phyloP scores from a whole-genome alignment of 2,113 vertebrate species.

The Cervus canadensis region DNA sequence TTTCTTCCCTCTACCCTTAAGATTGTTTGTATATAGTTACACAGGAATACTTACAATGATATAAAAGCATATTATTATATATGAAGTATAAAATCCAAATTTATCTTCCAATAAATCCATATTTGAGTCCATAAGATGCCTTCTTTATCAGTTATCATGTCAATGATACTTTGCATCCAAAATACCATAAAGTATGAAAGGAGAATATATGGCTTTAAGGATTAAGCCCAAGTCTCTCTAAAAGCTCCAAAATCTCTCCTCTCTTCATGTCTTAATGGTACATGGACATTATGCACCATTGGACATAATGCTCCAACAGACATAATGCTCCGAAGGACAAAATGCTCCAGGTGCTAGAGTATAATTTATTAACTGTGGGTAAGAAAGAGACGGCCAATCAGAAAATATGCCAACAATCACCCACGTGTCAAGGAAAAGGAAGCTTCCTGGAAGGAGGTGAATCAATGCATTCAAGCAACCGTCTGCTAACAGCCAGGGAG shows the following conservation, averaged over 20 bases:
- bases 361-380: not conserved
- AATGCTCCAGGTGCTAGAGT: not conserved
- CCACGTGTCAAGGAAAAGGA: not conserved
- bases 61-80: not conserved
- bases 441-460: not conserved
- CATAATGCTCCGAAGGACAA: not conserved
- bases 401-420: not conserved
- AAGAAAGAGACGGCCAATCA: not conserved
- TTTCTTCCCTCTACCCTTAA: not conserved
- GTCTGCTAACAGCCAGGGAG: not conserved
- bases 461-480: not conserved
- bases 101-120: not conserved
- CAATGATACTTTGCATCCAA: not conserved
- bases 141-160: not conserved
- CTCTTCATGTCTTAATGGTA: not conserved
- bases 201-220: not conserved
- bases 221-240: not conserved
- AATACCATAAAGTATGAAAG: constrained; percentile 10
- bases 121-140: not conserved
- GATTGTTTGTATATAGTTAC: not conserved
- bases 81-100: constrained; percentile 2
- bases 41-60: not conserved
- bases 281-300: not conserved
- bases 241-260: not conserved
- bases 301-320: not conserved